Evolutionary conservation across 2,888 invertebrate genomes (phyloP), one percentile per base, ranked within the genome.

Genomic region (Erebia epiphron): DNA sequence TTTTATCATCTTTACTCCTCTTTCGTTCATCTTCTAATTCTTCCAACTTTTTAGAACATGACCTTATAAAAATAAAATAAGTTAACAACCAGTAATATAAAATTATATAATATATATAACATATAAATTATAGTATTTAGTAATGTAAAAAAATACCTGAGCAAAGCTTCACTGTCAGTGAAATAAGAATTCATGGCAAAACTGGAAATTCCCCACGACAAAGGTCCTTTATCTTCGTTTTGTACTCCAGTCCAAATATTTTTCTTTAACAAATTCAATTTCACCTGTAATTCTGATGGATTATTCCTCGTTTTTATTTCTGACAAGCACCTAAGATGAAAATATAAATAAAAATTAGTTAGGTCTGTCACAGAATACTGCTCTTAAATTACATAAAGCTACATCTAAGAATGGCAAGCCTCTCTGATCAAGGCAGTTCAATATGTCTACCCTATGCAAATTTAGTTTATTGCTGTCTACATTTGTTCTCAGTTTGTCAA

Each of bases 241-340:
- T 89, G 90, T 43, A 94, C 86, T 7, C 96, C 96, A 2, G 95
- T 95, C 97, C 97, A 97, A 62, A 97, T 94, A 86, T 96, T 96
- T 83, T 95, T 96, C 81, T 95, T 96, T 43, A 97, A 82, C 0
- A 96, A 94, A 73, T 94, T 94, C 8, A 97, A 85, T 83, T 96
- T 96, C 9, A 96, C 94, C 86, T 96, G 95, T 60, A 96, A 91
- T 80, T 96, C 95, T 63, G 94, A 86, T 46, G 95, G 88, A 79
- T 95, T 83, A 72, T 86, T 87, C 80, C 88, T 86, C 68, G 76
- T 86, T 77, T 88, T 93, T 66, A 87, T 82, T 78, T 94, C 92
- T 74, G 91, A 82, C 71, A 93, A 79, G 76, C 83, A 88, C 73
- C 94, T 56, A 49, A 16, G 18, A 69, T 69, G 71, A 73, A 71